These are phyloP conservation scores for Rhynchomys soricoides DNA, from an alignment of 2,113 vertebrate species.

Conservation along the genomic window DNA sequence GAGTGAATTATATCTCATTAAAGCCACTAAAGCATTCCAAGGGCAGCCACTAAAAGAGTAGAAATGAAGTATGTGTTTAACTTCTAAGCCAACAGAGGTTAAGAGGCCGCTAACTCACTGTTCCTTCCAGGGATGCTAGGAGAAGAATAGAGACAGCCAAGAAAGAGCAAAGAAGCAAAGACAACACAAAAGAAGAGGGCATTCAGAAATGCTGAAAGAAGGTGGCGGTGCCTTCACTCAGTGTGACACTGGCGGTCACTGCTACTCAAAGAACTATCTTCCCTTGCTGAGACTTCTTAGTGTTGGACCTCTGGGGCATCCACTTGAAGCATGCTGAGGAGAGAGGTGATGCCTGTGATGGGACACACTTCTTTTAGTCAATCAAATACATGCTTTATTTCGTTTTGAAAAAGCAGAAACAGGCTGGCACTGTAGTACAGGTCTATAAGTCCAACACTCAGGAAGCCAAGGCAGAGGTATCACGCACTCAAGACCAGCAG, in stretches of 20 bases:
- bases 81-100: not conserved
- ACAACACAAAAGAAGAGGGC: not conserved
- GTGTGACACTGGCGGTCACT: not conserved
- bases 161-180: not conserved
- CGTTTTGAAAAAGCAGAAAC: not conserved
- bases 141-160: not conserved
- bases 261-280: not conserved
- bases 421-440: too few species aligned
- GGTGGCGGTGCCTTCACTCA: rapidly evolving
- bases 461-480: not conserved
- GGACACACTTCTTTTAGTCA: not conserved
- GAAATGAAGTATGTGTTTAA: not conserved
- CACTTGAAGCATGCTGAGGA: too few species aligned
- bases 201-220: not conserved
- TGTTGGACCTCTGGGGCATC: not conserved
- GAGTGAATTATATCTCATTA: not conserved
- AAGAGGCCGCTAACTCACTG: not conserved
- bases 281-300: not conserved
- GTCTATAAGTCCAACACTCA: not conserved
- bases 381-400: not conserved
- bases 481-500: not conserved
- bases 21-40: not conserved
- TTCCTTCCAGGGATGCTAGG: not conserved
- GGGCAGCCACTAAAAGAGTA: not conserved
- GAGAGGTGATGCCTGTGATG: too few species aligned